Base-by-base conservation (phyloP, 2,888 invertebrate species). In the Euzophera pinguis region DNA sequence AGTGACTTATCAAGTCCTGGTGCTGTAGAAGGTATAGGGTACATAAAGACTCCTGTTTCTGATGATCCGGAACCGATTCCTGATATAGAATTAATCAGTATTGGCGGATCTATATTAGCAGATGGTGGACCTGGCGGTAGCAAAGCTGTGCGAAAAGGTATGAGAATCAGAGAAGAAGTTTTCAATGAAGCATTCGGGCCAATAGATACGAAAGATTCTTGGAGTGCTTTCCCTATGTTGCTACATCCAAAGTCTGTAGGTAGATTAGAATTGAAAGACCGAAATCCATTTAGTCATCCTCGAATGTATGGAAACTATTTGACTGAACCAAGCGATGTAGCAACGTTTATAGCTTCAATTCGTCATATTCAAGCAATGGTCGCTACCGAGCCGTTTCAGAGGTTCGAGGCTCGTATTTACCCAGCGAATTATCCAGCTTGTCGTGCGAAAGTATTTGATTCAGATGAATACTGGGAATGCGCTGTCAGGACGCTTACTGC, bases 301-400 rank as follows among this genome's bases (percentile, higher is more conserved):
- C 81, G 92, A n/a, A 92, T 98, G 63, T 93, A 95, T 64, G 94
- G 96, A 0, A 95, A 97, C 66, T 97, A 97, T 73, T 91, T 97
- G 55, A 91, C 92, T 0, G 92, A 95, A 68, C 91, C 90, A 3
- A 74, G 61, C 17, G 91, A 96, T 64, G 77, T 93, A 0, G 88
- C 90, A n/a, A 92, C 92, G 0, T 78, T 94, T 47, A 74, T 94
- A 4, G 91, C 91, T 12, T 91, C 92, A 0, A 92, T 94, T 39
- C 93, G 94, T 60, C 91, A 93, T 55, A 75, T 92, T 1, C 91
- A 94, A 55, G 83, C 89, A 45, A 72, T 95, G 13, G 83, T 91
- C 0, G 68, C 90, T 39, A 93, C 93, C 1, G 85, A 90, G 1
- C 90, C 93, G 0, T 92, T 95, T 73, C 90, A 92, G 65, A 84